Evolutionary conservation across 2,888 invertebrate genomes (phyloP), one percentile per base, ranked within the genome.

Genomic region (Metellina segmentata): DNA sequence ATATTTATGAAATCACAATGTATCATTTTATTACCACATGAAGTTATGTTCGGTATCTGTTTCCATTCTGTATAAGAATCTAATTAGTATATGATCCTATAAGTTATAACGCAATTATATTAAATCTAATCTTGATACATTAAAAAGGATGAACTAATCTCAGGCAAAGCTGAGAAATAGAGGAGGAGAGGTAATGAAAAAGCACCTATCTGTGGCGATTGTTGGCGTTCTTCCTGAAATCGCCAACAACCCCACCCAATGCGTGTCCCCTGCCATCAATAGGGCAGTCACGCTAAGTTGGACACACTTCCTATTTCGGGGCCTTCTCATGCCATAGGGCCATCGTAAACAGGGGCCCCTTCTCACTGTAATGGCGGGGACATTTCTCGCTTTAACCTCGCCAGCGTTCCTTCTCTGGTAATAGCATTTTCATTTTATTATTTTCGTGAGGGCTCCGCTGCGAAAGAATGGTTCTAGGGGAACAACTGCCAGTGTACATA

Each of bases 211-310:
- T 13, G 16, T 72, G 75, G 81, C 85, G 19, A 20, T 48, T 77
- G 20, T 89, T 81, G 34, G 34, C 61, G 61, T 61, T 61, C 61
- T 11, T 9, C 79, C 51, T 52, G 53, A 13, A 52, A n/a, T 61
- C 16, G 49, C 49, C 11, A 34, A 53, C 78, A 91, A 87, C 91
- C 91, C 91, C 81, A 70, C 48, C 81, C 70, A 48, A 48, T 87
- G 91, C 91, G 91, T 91, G 91, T 87, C 87, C 78, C 71, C 52
- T 16, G 20, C 87, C 91, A 91, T 91, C 91, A 91, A 77, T 78
- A 34, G 78, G 61, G 61, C 82, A 61, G 91, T 91, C 91, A 91
- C 91, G 91, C 91, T 83, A 91, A 83, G 82, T 87, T 87, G 91
- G 87, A 81, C 91, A 87, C 91, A 91, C 91, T 91, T 87, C 82